Conservation (phyloP, 2,113 vertebrate genomes). For the Eurypyga helias region DNA sequence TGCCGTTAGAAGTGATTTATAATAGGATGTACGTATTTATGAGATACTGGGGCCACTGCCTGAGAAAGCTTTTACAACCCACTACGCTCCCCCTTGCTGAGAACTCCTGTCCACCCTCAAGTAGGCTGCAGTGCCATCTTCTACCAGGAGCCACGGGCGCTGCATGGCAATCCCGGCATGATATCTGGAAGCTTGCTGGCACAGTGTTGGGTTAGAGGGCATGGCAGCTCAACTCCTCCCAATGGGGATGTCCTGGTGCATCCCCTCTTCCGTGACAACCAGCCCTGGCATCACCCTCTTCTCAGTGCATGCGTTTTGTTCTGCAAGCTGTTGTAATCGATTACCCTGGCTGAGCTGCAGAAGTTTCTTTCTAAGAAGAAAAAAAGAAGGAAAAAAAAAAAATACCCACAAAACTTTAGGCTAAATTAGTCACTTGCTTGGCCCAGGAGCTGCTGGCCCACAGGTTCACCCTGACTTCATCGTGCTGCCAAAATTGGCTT, state of each 20-base stretch:
- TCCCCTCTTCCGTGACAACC: rapidly evolving
- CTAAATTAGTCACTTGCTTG: not conserved
- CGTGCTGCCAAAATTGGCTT: rapidly evolving
- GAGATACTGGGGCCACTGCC: not conserved
- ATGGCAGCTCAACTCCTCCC: rapidly evolving
- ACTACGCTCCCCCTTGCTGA: not conserved
- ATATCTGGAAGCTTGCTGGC: not conserved
- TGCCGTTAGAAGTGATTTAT: not conserved
- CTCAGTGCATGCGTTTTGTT: rapidly evolving
- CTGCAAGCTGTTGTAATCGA: not conserved
- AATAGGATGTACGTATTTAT: not conserved
- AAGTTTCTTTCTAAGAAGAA: not conserved
- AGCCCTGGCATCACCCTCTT: not conserved
- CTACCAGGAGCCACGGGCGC: not conserved
- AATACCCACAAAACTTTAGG: too few relatives aligned
- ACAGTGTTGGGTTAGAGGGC: rapidly evolving
- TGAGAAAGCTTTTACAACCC: not conserved
- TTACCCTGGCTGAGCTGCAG: rapidly evolving
- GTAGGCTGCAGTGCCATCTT: not conserved
- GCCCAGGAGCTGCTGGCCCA: not conserved
- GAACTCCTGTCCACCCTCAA: not conserved
- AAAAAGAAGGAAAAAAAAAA: not conserved
- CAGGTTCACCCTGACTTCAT: not conserved
- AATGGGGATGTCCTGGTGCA: rapidly evolving
- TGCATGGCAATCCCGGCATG: rapidly evolving